Evolutionary conservation across 2,113 vertebrate species (phyloP), one percentile per base, ranked within the genome.

Genomic region (Sakesphorus luctuosus): DNA sequence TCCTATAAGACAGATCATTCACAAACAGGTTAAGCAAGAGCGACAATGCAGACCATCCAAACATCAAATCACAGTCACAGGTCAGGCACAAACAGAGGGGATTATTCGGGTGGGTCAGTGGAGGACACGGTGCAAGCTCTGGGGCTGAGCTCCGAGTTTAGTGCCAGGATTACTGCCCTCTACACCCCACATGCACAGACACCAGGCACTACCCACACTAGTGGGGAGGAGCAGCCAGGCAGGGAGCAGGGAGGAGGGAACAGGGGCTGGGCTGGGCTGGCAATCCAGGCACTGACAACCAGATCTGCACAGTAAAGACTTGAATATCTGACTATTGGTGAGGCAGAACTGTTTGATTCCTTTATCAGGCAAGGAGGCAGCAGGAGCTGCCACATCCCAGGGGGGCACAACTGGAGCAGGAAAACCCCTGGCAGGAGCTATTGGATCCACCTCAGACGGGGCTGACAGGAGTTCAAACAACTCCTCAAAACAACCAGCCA

Each of bases 11-110:
- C 92, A 96, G 93, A 96, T 95, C 95, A 95, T 81, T 97, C 96
- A 97, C 92, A 97, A 96, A 96, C 95, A 96, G 96, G 96, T 97
- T 96, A 97, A 96, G 94, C 95, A 94, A 94, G 81, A 97, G 94
- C 28, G 33, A 96, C 93, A 96, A 94, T 61, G 80, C 95, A 88
- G 26, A 96, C 16, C 94, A 46, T 71, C 66, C 38, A 85, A 91
- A 72, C 36, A 86, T 55, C 73, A 71, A 13, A 90, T 50, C 69
- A 66, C 33, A 43, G 73, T 23, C 78, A 69, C 35, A 31, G 65
- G 61, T 89, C 95, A 96, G 95, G 94, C 94, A 97, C 82, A 31
- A 86, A 55, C 63, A 95, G 63, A 95, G 89, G 13, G 3, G 29
- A 92, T 84, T 59, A 90, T 82, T 82, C 16, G 91, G 52, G 33